Evolutionary conservation across 2,888 invertebrate genomes (phyloP).

Genomic region (Ceraclea dissimilis): DNA sequence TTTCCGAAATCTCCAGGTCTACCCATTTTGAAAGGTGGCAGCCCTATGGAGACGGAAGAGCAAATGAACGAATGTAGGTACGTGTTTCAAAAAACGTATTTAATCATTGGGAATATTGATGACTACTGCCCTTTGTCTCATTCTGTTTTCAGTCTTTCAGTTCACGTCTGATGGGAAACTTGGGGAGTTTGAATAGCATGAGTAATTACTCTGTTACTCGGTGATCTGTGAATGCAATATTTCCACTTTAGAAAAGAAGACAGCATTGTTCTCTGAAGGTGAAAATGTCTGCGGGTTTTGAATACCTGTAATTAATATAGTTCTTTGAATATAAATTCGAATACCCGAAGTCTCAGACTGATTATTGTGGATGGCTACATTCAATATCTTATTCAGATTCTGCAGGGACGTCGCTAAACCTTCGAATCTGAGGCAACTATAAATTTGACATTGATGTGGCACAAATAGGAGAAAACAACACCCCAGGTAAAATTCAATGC

Average conservation of each 20-base stretch:
- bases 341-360: too few relatives aligned
- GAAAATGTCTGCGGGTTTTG: background rate
- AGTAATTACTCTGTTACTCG: background rate
- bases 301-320: background rate
- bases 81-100: conserved; percentile 16
- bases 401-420: too few relatives aligned
- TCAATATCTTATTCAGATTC: too few relatives aligned
- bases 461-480: too few relatives aligned
- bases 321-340: too few relatives aligned
- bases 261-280: background rate
- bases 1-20: too few relatives aligned
- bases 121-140: background rate
- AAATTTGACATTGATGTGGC: too few relatives aligned
- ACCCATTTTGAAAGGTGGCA: too few relatives aligned
- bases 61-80: conserved; percentile 20
- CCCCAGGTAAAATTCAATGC: too few relatives aligned
- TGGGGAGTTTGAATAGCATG: background rate
- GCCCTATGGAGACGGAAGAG: too few relatives aligned
- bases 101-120: conserved; percentile 15
- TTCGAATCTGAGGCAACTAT: too few relatives aligned
- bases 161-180: background rate
- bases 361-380: too few relatives aligned
- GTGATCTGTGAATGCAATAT: background rate
- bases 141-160: background rate
- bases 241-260: background rate